Conservation (phyloP, 2,797 vertebrate species). For the Sebastes cheni region DNA sequence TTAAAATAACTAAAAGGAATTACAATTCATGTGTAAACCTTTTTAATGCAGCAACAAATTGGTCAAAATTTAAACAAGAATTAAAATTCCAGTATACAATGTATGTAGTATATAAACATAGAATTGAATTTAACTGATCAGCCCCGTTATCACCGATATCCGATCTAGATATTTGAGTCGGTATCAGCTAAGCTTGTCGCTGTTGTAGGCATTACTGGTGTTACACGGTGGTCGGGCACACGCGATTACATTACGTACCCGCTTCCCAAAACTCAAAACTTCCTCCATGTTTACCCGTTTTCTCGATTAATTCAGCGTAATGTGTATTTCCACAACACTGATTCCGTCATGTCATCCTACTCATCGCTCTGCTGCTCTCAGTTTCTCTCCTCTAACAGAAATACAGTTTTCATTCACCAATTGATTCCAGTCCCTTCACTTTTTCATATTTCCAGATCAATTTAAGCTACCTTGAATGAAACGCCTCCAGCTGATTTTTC, state of each 20-base stretch:
- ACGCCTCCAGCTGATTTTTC: neutral
- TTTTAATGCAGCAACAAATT: too few relatives aligned
- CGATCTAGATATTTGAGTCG: too few relatives aligned
- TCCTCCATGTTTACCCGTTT: neutral
- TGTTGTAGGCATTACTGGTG: accelerated
- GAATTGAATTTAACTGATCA: accelerated
- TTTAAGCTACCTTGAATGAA: neutral
- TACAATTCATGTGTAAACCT: too few relatives aligned
- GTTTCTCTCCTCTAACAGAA: neutral
- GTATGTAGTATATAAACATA: too few relatives aligned
- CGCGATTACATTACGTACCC: accelerated
- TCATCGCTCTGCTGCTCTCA: neutral
- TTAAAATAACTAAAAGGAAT: too few relatives aligned
- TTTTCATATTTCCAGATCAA: neutral
- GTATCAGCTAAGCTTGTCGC: too few relatives aligned
- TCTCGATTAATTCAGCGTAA: neutral
- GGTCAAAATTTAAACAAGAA: too few relatives aligned
- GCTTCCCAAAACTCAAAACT: neutral
- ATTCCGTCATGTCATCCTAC: neutral
- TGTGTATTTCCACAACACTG: neutral
- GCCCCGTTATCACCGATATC: too few relatives aligned
- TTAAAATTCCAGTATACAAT: too few relatives aligned
- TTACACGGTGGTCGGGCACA: too few relatives aligned
- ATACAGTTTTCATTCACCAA: neutral
- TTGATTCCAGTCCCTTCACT: neutral